Base-by-base conservation (phyloP, 2,797 vertebrate genomes). In the Nyctibius grandis region DNA sequence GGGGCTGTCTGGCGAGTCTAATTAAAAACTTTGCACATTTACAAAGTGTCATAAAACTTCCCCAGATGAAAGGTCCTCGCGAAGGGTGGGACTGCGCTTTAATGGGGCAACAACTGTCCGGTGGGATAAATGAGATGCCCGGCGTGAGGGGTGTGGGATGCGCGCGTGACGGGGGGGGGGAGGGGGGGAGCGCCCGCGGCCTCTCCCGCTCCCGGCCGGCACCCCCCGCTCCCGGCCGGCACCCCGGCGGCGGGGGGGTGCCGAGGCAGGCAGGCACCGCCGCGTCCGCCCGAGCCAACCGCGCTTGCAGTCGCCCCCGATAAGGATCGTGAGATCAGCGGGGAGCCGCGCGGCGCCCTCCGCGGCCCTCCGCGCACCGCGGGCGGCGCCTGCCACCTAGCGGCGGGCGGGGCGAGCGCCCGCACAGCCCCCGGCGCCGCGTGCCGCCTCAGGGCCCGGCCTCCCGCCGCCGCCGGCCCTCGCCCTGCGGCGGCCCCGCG, bases 1-100 rank as follows among this genome's bases (percentile, higher is more conserved):
- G 98, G 98, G 99, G 99, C 99, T 98, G 99, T 99, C 99, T 99
- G 98, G 98, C 97, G 98, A 97, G 98, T 97, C 99, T 99, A 99
- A 99, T 99, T 99, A 99, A 99, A 99, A 99, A 98, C 99, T 99
- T 99, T 97, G 99, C 99, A 99, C 99, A 98, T 99, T 99, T 98
- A 98, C 98, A 97, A 98, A 99, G 98, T 98, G 98, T 98, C 99
- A 99, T 99, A 99, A 99, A 99, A 98, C 98, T 97, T 97, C 96
- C 98, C 96, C 97, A 99, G 98, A 99, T 99, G 99, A 99, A 99
- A 99, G 96, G 99, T 98, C 97, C 98, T 96, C 54, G 97, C 93
- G 98, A 85, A 98, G 98, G 98, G 98, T 98, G 99, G 92, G 98
- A 98, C 98, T 96, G 98, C 98, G 98, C 98, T 98, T 98, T 98